Evolutionary conservation across 2,797 vertebrate species (phyloP), one percentile per base, ranked within the genome.

Genomic region (Gallinago solitaria): DNA sequence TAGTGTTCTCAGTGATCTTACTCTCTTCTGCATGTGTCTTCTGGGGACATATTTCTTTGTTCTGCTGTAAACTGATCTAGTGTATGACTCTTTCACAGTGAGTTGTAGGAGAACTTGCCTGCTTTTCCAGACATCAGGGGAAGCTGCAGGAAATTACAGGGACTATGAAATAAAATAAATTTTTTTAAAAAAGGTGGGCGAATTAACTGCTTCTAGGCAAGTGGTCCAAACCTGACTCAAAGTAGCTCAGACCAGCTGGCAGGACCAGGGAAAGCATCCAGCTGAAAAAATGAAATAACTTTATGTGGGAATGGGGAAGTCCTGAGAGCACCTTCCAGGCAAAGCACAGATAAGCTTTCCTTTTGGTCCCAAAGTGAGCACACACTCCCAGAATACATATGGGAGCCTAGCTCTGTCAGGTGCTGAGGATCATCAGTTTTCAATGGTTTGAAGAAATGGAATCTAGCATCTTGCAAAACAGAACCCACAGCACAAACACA

Each of bases 91-190:
- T 82, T 84, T 91, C 78, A 65, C 64, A 80, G 23, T 27, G 35
- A 93, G n/a, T 54, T 89, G 75, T 32, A 93, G 59, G 51, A 95
- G 64, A 85, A 91, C 68, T 83, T 64, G 60, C 87, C 94, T 95
- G 41, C 79, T 95, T 95, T 93, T 91, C 89, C 86, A 97, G 91
- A 95, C 89, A 45, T 71, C 53, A 92, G 32, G 43, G 78, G 56
- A 95, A 93, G 82, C 39, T 92, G 70, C 4, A 6, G 81, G 60
- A 97, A 95, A 87, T 91, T 39, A 74, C 15, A 23, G n/a, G 33
- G 21, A 86, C 85, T 53, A 80, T 24, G 9, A 47, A 47, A 81
- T 43, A 79, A 43, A n/a, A 74, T 73, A 53, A 39, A 9, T 41
- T 9, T 15, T 24, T n/a, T n/a, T n/a, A 41, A 8, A 6, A 43